Conservation (phyloP, 2,888 invertebrate genomes). For the Carcina quercana region DNA sequence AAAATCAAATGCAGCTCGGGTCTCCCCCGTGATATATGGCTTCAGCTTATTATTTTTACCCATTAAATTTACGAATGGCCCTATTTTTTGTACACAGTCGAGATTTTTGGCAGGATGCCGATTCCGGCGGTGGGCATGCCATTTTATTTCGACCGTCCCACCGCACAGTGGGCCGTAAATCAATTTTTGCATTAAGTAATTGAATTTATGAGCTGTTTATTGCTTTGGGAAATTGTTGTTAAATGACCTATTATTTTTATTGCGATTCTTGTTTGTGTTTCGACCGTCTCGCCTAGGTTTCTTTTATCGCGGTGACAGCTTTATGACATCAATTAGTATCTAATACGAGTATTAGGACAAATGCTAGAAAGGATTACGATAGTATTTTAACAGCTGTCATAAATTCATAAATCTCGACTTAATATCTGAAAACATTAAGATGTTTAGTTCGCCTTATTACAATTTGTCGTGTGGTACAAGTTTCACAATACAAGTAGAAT, state of each 20-base stretch:
- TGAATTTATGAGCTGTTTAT: conserved; percentile 69
- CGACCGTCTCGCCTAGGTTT: neutral
- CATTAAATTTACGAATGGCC: conserved; percentile 63
- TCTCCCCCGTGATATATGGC: conserved; percentile 44
- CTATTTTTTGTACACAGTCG: conserved; percentile 37
- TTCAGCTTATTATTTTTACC: conserved; percentile 62
- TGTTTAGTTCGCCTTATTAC: too few relatives aligned
- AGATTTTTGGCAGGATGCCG: conserved; percentile 59
- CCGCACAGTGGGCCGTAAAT: conserved; percentile 46
- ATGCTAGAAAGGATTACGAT: too few relatives aligned
- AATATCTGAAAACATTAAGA: too few relatives aligned
- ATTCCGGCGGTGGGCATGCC: conserved; percentile 37
- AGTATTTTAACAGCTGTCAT: too few relatives aligned
- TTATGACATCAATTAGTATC: too few relatives aligned
- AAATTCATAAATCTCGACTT: too few relatives aligned
- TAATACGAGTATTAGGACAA: too few relatives aligned
- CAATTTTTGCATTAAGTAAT: conserved; percentile 69
- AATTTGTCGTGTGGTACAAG: too few relatives aligned
- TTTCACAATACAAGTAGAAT: too few relatives aligned
- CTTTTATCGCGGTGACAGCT: too few relatives aligned
- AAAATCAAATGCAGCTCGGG: conserved; percentile 55
- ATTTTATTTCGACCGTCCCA: conserved; percentile 50
- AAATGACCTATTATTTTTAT: conserved; percentile 48
- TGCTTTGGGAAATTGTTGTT: conserved; percentile 59
- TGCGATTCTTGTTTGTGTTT: conserved; percentile 2